These are phyloP conservation scores for Pan paniscus DNA, from an alignment of 2,113 vertebrate species.

Conservation along the genomic window DNA sequence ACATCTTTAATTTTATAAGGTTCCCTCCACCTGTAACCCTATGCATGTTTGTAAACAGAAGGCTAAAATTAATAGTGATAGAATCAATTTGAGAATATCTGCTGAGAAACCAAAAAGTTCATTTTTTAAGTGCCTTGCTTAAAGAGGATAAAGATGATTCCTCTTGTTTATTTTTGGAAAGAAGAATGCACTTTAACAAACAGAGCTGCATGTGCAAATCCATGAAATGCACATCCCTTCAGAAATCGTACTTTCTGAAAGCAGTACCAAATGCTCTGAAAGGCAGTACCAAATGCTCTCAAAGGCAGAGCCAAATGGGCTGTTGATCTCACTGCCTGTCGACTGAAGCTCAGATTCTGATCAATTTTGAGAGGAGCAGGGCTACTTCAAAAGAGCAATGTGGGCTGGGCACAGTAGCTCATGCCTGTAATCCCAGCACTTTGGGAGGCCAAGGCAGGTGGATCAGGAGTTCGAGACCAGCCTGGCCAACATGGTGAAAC, in stretches of 20 bases:
- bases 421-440: too few species aligned
- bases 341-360: constrained; percentile 69
- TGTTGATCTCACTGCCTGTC: constrained; percentile 74
- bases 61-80: constrained; percentile 77
- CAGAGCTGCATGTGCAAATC: constrained; percentile 80
- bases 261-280: not conserved
- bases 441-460: too few species aligned
- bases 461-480: too few species aligned
- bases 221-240: constrained; percentile 74
- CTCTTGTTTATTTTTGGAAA: too few species aligned
- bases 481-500: too few species aligned
- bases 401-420: too few species aligned
- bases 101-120: constrained; percentile 85
- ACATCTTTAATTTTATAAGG: constrained; percentile 78
- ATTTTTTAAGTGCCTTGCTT: constrained; percentile 82
- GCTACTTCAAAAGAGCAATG: too few species aligned
- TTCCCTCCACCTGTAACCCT: constrained; percentile 71
- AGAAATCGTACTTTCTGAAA: constrained; percentile 77
- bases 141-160: constrained; percentile 85
- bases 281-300: constrained; percentile 31
- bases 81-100: constrained; percentile 73
- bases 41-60: constrained; percentile 81
- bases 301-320: constrained; percentile 70
- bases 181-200: constrained; percentile 85
- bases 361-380: too few species aligned